Base-by-base conservation (phyloP, 2,888 invertebrate genomes). In the Yponomeuta malinellus region DNA sequence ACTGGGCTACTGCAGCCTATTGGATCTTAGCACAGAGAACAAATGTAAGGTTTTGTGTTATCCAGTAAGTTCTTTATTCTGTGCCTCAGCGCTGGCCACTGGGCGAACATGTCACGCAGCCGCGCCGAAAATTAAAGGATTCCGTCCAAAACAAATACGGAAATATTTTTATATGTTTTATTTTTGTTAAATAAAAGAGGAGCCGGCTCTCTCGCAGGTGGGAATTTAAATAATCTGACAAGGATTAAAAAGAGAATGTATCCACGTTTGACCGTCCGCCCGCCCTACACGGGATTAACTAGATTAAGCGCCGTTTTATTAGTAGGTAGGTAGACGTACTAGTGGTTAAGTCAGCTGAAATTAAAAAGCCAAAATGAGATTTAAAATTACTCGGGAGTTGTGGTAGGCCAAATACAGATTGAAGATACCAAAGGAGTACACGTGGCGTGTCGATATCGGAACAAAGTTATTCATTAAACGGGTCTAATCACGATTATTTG, bases 211-310 rank as follows among this genome's bases (percentile, higher is more conserved):
- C 82, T 84, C 86, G 85, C 91, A 92, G 92, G 91, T 92, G 92
- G 92, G 91, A 90, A 91, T 92, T 91, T 91, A 91, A 92, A 92
- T 91, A 92, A 92, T 91, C 91, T 90, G 91, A 90, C 90, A 89
- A 86, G 91, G 91, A 90, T 91, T 91, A 91, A 91, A 90, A 88
- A 82, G 88, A 90, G 86, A 88, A 69, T 91, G 90, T 89, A 92
- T 90, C 89, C 90, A 90, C 89, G 86, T 90, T 88, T 89, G 90
- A 89, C 89, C 89, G 88, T 84, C 85, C 86, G 83, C 79, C 79
- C 78, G 79, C 80, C 79, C 78, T 74, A 74, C 75, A 75, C 74
- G 78, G 82, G 88, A 83, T 90, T 88, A 89, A 82, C 33, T 43
- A 63, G 70, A 63, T 63, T 70, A 70, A 63, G 69, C 69, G 12